These are phyloP conservation scores for Marronus borbonicus DNA, from an alignment of 2,888 invertebrate genomes.

Conservation along the genomic window DNA sequence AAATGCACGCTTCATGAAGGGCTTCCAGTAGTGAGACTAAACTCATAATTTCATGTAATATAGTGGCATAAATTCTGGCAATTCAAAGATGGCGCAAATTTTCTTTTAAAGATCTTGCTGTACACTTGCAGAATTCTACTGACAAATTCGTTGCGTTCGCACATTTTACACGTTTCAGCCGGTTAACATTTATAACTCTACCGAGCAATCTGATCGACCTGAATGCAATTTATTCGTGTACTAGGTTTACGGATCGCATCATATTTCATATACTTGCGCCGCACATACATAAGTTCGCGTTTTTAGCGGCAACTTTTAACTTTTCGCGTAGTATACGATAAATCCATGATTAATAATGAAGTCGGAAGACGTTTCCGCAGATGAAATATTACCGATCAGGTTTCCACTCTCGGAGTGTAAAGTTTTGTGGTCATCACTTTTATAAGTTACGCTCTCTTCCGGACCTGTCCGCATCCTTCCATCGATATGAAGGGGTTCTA, in stretches of 20 bases:
- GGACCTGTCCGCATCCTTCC: slow-evolving; percentile 25
- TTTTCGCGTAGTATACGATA: slow-evolving; percentile 62
- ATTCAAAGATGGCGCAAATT: too few relatives aligned
- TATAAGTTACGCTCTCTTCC: slow-evolving; percentile 56
- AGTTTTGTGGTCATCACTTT: slow-evolving; percentile 64
- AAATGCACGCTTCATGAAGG: too few relatives aligned
- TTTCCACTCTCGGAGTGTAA: slow-evolving; percentile 60
- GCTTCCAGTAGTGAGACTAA: too few relatives aligned
- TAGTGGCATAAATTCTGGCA: too few relatives aligned
- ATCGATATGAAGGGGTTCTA: not conserved
- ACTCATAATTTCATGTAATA: too few relatives aligned
- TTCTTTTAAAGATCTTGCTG: too few relatives aligned
- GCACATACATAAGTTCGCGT: slow-evolving; percentile 59
- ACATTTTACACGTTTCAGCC: too few relatives aligned
- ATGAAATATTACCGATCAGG: slow-evolving; percentile 62
- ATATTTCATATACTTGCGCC: slow-evolving; percentile 55
- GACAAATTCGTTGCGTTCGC: too few relatives aligned
- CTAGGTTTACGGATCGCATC: slow-evolving; percentile 29
- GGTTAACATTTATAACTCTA: too few relatives aligned
- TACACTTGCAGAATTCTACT: too few relatives aligned
- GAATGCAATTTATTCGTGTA: not conserved
- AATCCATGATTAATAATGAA: slow-evolving; percentile 66
- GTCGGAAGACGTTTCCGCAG: slow-evolving; percentile 58
- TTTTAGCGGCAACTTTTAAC: slow-evolving; percentile 59
- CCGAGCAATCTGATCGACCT: not conserved